A percentile compares a stretch with the other conserved stretches of the same genome.
These are phyloP conservation scores for Allobates femoralis DNA, from an alignment of 2,797 vertebrate genomes.

Conservation along the genomic window DNA sequence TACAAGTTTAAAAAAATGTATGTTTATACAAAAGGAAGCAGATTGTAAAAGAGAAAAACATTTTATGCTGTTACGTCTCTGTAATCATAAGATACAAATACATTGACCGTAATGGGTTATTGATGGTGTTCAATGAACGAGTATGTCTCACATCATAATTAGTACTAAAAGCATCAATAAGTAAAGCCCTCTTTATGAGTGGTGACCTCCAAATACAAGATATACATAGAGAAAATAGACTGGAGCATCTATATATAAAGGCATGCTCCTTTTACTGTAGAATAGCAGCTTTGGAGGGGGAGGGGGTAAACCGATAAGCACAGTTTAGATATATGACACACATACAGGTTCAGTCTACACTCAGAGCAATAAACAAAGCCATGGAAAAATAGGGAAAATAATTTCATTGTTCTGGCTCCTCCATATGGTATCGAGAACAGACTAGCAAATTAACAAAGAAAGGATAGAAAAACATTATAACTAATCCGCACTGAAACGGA, in stretches of 20 bases:
- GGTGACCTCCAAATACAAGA: background rate
- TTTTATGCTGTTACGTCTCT: too few relatives aligned
- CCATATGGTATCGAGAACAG: slow-evolving; percentile 52
- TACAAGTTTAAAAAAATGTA: too few relatives aligned
- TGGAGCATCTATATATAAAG: background rate
- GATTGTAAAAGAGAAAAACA: too few relatives aligned
- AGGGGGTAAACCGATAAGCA: background rate
- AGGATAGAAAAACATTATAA: slow-evolving; percentile 54
- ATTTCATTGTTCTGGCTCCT: slow-evolving; percentile 42
- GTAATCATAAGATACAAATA: too few relatives aligned
- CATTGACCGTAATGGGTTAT: too few relatives aligned
- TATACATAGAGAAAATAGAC: background rate
- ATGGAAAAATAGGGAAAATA: slow-evolving; percentile 20
- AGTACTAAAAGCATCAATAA: background rate
- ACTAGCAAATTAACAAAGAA: slow-evolving; percentile 50
- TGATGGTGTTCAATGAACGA: too few relatives aligned
- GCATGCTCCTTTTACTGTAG: background rate
- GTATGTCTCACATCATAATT: background rate
- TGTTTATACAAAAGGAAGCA: too few relatives aligned
- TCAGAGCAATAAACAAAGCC: slow-evolving; percentile 13
- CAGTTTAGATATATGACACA: slow-evolving; percentile 20
- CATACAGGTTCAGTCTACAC: background rate
- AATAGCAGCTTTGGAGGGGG: background rate
- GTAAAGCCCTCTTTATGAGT: background rate
- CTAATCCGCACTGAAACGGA: slow-evolving; percentile 50